A percentile compares a stretch with the other conserved stretches of the same genome.
Evolutionary conservation across 1,140 invertebrate genomes (phyloP).

Genomic region (Mylabris phalerata): DNA sequence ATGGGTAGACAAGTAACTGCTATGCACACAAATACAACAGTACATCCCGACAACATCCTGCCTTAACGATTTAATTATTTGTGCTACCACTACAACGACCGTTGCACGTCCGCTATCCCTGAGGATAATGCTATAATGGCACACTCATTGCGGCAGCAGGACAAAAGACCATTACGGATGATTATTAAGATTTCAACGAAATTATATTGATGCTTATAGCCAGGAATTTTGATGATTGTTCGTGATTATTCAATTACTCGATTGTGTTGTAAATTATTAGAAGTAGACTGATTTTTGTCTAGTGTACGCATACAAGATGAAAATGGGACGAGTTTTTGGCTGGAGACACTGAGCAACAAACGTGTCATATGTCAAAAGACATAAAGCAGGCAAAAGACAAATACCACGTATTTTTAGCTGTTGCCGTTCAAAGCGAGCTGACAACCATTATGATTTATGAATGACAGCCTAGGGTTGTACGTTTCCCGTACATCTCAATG

Average conservation of each 20-base stretch:
- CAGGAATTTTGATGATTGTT: too few species aligned
- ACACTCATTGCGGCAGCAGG: not conserved
- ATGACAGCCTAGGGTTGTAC: slow-evolving; percentile 28
- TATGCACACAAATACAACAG: too few species aligned
- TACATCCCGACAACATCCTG: not conserved
- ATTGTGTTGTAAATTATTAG: too few species aligned
- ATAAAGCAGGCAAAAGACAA: slow-evolving; percentile 30
- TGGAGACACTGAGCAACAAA: not conserved
- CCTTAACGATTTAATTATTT: not conserved
- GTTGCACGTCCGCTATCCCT: slow-evolving; percentile 3
- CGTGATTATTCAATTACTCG: too few species aligned
- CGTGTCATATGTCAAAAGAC: slow-evolving; percentile 31
- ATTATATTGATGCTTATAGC: slow-evolving; percentile 3
- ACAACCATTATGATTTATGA: slow-evolving; percentile 36
- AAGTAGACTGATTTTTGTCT: too few species aligned
- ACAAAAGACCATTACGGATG: slow-evolving; percentile 3
- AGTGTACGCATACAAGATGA: too few species aligned
- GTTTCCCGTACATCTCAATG: slow-evolving; percentile 36
- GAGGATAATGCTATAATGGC: slow-evolving; percentile 7
- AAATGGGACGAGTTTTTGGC: too few species aligned
- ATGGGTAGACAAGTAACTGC: too few species aligned
- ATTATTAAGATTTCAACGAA: slow-evolving; percentile 5
- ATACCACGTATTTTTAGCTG: slow-evolving; percentile 30
- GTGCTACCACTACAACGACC: not conserved
- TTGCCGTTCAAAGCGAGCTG: slow-evolving; percentile 26